Base-by-base conservation (phyloP, 2,113 vertebrate genomes). In the Mustela lutreola region DNA sequence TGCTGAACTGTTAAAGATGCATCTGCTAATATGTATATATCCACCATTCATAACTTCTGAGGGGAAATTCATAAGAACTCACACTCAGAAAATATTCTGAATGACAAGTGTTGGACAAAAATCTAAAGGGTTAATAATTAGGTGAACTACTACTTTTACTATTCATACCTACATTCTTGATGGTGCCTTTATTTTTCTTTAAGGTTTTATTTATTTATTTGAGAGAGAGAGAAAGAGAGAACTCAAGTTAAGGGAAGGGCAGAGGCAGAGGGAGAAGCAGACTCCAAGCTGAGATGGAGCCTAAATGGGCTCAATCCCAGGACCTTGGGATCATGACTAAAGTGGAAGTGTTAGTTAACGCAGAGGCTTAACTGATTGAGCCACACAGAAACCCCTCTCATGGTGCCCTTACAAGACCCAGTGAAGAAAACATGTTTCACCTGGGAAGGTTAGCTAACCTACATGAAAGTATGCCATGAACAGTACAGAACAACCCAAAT, bases 401-500 rank as follows among this genome's bases (percentile, higher is more conserved):
- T 10, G 75, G 2, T 28, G 12, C 48, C 80, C 79, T 56, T 71
- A 22, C 26, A 71, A 82, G 19, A 45, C 9, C 33, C 16, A 79
- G 26, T 0, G 11, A 67, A 33, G 9, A 18, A 89, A 48, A 11
- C 7, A 6, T 0, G 9, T 60, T 73, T 60, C 14, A 22, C 2
- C 50, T n/a, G 42, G n/a, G 65, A 26, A 39, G 7, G 8, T 39
- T 50, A 53, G 71, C 24, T 33, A 15, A 90, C n/a, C 22, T 7
- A 16, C 14, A 1, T 26, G 60, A 82, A 76, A 45, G 4, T 9
- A 65, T n/a, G 10, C 15, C 62, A 2, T n/a, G 7, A 56, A 71
- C 26, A 53, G 10, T 18, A 19, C 9, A 11, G 45, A 42, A 0
- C 1, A 42, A 0, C 0, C 14, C 33, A 36, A n/a, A 75, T 19